phyloP scores from a whole-genome alignment of 2,113 vertebrate species.

The Heptranchias perlo region DNA sequence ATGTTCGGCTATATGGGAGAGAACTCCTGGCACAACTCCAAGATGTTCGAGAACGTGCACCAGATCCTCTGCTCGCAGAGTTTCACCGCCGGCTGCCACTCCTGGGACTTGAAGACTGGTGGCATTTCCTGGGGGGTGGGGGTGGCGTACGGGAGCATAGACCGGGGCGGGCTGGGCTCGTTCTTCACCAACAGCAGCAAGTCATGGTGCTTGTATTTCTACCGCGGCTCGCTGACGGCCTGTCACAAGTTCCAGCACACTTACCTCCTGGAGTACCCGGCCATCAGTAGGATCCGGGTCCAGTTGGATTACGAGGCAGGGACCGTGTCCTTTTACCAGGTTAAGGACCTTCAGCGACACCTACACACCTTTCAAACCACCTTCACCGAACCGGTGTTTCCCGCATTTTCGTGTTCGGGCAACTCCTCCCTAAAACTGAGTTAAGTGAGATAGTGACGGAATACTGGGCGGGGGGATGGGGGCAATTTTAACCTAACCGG shows the following conservation, averaged over 20 bases:
- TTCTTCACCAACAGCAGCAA: constrained; percentile 75
- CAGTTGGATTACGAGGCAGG: constrained; percentile 72
- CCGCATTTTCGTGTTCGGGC: constrained; percentile 63
- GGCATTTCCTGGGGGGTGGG: constrained; percentile 77
- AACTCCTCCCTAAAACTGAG: not conserved
- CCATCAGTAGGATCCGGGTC: constrained; percentile 66
- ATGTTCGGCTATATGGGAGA: constrained; percentile 55
- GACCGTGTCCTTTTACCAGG: constrained; percentile 75
- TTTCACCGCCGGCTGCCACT: constrained; percentile 68
- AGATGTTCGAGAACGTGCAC: constrained; percentile 75
- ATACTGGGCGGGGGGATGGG: no score
- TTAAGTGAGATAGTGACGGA: no score
- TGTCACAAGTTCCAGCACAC: constrained; percentile 69
- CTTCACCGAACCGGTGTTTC: constrained; percentile 72
- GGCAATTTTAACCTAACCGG: not conserved
- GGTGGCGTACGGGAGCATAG: constrained; percentile 69
- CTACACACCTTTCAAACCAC: constrained; percentile 72
- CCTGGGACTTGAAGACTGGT: constrained; percentile 84
- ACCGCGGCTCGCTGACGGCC: constrained; percentile 71
- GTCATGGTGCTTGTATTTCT: constrained; percentile 87
- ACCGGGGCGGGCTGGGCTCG: constrained; percentile 62
- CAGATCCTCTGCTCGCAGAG: constrained; percentile 79
- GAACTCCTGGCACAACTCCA: constrained; percentile 47
- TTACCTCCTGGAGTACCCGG: constrained; percentile 43
- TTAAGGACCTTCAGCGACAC: constrained; percentile 58